These are phyloP conservation scores for Drosophila aff. DNA, from an alignment of 1,140 invertebrate species.

Conservation along the genomic window DNA sequence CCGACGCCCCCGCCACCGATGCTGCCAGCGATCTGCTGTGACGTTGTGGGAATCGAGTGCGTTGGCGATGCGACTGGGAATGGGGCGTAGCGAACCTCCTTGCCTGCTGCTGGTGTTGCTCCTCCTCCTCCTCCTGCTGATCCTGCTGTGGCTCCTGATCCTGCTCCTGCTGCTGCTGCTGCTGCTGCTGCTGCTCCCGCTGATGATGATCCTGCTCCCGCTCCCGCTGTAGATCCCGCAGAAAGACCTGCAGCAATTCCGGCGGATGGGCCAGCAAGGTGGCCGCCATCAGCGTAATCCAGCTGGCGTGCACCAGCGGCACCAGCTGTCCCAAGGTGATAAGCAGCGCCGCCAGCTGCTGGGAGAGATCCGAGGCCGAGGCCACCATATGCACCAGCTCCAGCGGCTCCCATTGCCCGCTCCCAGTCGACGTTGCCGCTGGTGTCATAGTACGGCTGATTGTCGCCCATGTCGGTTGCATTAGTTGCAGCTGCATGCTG, in stretches of 20 bases:
- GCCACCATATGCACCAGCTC: conserved; percentile 84
- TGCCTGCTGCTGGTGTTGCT: conserved; percentile 69
- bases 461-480: conserved; percentile 77
- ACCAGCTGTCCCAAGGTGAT: conserved; percentile 76
- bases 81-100: conserved; percentile 87
- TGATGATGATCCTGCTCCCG: not conserved
- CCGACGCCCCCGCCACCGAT: conserved; percentile 40
- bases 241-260: conserved; percentile 33
- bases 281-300: conserved; percentile 81
- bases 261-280: conserved; percentile 82
- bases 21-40: conserved; percentile 79
- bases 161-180: conserved; percentile 36
- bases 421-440: conserved; percentile 85
- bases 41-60: conserved; percentile 85
- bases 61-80: conserved; percentile 85
- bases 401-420: conserved; percentile 84
- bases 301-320: conserved; percentile 72
- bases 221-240: conserved; percentile 10
- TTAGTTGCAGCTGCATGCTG: conserved; percentile 71
- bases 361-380: conserved; percentile 73
- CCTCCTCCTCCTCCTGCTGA: conserved; percentile 34
- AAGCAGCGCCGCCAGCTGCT: conserved; percentile 78
- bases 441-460: conserved; percentile 85
- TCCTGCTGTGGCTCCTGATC: not conserved
- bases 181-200: conserved; percentile 14